Evolutionary conservation across 2,797 vertebrate genomes (phyloP), one percentile per base, ranked within the genome.

Genomic region (Leptoclinus maculatus): DNA sequence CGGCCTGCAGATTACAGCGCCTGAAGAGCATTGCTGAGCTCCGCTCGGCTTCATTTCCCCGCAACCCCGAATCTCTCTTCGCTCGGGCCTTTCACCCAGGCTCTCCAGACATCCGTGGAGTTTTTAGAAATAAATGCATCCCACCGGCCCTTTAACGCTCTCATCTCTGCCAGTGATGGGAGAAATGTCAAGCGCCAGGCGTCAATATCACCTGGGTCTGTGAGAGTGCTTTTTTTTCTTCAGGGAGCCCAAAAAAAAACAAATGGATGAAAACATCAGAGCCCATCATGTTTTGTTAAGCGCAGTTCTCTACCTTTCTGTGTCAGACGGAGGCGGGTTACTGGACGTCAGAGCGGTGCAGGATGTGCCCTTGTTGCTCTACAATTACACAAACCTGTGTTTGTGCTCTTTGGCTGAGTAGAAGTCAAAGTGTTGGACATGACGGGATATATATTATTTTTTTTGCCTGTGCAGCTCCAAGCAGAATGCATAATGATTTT

Each of bases 241-340:
- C 66, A 53, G 79, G 74, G 73, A 80, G 60, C 72, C 62, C 12
- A 12, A 10, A 51, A 71, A n/a, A n/a, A n/a, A n/a, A n/a, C n/a
- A 87, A 90, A 88, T 87, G 74, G 84, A 84, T 84, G 78, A 83
- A 92, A 85, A 86, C 73, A 87, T 79, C 68, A 77, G 77, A 89
- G 71, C 65, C 76, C 71, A 79, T 91, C 81, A 80, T 86, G 77
- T 84, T 90, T 80, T 73, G 77, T 82, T 81, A 79, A 83, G 68
- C 64, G 79, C 54, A 65, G 66, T 86, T 66, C 67, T 39, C 43
- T 59, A 17, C 56, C 72, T 84, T 66, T 81, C 14, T 59, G 51
- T 79, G 77, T 83, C 70, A 53, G 66, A 72, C 38, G 1, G 64
- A 76, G 65, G 62, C 79, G 77, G 65, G 29, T 13, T 21, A 27